Conservation (phyloP, 2,888 invertebrate genomes). For the Calliphora vomitoria region DNA sequence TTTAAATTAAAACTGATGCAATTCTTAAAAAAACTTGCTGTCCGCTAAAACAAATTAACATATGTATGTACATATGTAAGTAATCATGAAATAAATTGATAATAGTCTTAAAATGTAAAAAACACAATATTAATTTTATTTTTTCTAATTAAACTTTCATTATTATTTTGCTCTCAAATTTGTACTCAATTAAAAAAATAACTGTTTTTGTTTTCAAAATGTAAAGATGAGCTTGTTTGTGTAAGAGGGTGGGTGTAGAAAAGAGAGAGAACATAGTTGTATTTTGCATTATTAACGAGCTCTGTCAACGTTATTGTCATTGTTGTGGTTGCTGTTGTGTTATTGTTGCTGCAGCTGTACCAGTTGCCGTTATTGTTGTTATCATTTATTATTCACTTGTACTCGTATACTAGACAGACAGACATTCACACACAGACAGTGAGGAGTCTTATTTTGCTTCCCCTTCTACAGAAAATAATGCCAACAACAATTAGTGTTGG, state of each 20-base stretch:
- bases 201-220: neutral
- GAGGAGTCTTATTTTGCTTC: constrained; percentile 53
- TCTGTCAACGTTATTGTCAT: constrained; percentile 38
- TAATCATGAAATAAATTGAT: neutral
- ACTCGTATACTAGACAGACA: neutral
- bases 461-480: constrained; percentile 25
- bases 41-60: no score
- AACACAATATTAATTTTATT: neutral
- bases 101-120: neutral
- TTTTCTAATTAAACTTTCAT: constrained; percentile 21
- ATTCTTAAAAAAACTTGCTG: no score
- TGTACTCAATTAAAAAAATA: constrained; percentile 32
- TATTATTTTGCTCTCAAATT: constrained; percentile 48
- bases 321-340: constrained; percentile 34
- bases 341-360: constrained; percentile 16
- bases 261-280: neutral
- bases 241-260: constrained; percentile 13
- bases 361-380: constrained; percentile 18
- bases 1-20: no score
- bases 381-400: constrained; percentile 52
- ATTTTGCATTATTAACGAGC: constrained; percentile 53
- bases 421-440: constrained; percentile 58
- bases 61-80: no score
- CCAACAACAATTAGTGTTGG: constrained; percentile 30
- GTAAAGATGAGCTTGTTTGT: neutral